Evolutionary conservation across 1,140 invertebrate genomes (phyloP), one percentile per base, ranked within the genome.

Genomic region (Cydia splendana): DNA sequence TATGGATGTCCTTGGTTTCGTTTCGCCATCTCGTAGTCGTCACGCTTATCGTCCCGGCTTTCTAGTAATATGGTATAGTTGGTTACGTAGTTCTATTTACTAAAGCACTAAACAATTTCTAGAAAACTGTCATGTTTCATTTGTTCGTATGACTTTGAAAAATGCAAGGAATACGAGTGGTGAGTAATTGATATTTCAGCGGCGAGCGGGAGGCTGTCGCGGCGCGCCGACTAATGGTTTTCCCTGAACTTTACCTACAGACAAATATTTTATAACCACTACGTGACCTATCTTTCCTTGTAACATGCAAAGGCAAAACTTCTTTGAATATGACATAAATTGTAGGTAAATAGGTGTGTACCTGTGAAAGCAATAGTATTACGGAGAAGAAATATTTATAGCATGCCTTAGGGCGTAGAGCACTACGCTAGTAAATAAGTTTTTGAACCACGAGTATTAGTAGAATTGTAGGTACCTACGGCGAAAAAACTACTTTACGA

Each of bases 161-260:
- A 71, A 71, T 38, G 28, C 34, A 38, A 71, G 18, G 65, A 38
- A 71, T 71, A 42, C n/a, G 34, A 71, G 67, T 69, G 28, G 30
- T 71, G 67, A 71, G 67, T 71, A 71, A 71, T 71, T 71, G 67
- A 71, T 71, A 38, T 71, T 71, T 71, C 30, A 71, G 67, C 30
- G 67, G 30, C 28, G n/a, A 18, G 30, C 13, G 30, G n/a, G 34
- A 38, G 30, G 67, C 67, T 71, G 67, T 67, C 65, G 67, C 34
- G 12, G 13, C 67, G 65, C 24, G 65, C 65, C 28, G 34, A 71
- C 30, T 71, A 71, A 71, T 71, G 67, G 67, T 71, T 71, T 38
- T 42, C 30, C 12, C 7, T 5, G 34, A 42, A 42, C 67, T 71
- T 18, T 38, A 42, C 34, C 34, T 71, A n/a, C 67, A 38, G 65